Evolutionary conservation across 2,113 vertebrate species (phyloP).

Genomic region (Chroicocephalus ridibundus): DNA sequence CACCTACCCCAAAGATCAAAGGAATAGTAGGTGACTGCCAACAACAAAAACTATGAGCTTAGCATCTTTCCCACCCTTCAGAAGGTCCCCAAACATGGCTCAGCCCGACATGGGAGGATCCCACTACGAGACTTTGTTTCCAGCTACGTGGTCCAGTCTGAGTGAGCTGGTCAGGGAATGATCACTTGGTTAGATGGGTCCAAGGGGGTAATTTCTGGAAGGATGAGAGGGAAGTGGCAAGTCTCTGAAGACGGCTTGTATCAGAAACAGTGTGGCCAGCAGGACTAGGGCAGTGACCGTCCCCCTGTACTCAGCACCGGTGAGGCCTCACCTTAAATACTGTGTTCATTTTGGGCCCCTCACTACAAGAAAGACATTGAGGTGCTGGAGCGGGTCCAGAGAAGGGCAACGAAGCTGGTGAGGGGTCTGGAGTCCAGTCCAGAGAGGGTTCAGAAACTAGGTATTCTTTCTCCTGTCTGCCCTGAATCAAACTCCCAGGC

Average conservation of each 20-base stretch:
- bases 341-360: too few relatives aligned
- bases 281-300: too few relatives aligned
- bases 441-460: neutral
- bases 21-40: neutral
- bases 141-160: neutral
- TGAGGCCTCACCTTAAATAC: too few relatives aligned
- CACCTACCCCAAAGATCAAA: neutral
- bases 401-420: too few relatives aligned
- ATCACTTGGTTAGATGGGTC: neutral
- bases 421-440: neutral
- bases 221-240: neutral
- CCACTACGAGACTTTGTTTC: neutral
- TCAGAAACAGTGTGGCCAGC: too few relatives aligned
- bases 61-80: neutral
- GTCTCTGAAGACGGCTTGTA: neutral
- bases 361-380: too few relatives aligned
- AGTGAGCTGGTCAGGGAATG: neutral
- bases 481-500: neutral
- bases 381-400: too few relatives aligned
- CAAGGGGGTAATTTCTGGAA: neutral
- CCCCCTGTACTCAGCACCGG: too few relatives aligned
- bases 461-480: neutral
- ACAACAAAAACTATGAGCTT: neutral
- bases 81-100: neutral
- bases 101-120: fast-evolving